These are phyloP conservation scores for Laupala kohalensis DNA, from an alignment of 1,140 invertebrate species.

Conservation along the genomic window DNA sequence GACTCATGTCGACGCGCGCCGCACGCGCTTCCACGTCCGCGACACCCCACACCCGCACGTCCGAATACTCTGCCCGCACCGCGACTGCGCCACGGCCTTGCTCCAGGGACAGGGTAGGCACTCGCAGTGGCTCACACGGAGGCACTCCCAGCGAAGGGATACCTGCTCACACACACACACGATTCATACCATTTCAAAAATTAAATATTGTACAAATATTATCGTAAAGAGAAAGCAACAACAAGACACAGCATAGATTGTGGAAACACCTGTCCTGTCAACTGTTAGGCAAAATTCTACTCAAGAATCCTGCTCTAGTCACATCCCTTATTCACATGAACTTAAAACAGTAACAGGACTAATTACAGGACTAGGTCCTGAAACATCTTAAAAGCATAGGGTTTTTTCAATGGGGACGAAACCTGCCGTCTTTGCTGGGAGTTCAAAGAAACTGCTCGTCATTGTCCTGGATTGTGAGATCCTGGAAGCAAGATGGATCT, in stretches of 20 bases:
- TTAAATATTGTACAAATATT: no score
- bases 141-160: conserved; percentile 44
- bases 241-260: neutral
- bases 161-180: conserved; percentile 25
- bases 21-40: conserved; percentile 38
- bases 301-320: no score
- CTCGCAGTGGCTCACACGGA: conserved; percentile 43
- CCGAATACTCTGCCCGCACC: conserved; percentile 40
- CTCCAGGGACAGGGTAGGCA: conserved; percentile 41
- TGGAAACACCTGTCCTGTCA: no score
- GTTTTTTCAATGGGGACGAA: no score
- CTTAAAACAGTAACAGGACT: neutral
- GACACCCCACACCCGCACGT: conserved; percentile 43
- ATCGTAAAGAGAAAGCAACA: neutral
- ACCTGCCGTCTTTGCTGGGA: no score
- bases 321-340: no score
- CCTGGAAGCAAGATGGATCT: no score
- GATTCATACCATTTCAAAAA: neutral
- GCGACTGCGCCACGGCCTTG: conserved; percentile 43
- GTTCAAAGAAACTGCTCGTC: no score
- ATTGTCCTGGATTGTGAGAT: no score
- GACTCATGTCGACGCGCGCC: conserved; percentile 38
- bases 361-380: neutral
- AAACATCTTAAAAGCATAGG: neutral
- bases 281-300: neutral